Evolutionary conservation across 2,888 invertebrate species (phyloP).

Genomic region (Phortica magna): DNA sequence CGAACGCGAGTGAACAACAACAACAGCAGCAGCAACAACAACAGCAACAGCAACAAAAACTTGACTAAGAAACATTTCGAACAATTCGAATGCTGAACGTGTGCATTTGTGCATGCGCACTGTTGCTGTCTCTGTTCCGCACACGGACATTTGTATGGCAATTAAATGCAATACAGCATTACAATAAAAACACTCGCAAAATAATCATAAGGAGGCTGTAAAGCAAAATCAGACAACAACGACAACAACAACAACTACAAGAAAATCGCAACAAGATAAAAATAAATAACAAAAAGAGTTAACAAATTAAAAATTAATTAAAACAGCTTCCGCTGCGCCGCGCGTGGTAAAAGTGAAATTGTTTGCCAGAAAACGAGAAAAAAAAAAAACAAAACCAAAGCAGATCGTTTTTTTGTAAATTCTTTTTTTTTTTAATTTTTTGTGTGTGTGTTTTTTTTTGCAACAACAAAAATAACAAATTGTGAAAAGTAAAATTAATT

Average conservation of each 20-base stretch:
- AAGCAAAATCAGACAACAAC: constrained; percentile 5
- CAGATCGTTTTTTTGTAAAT: background rate
- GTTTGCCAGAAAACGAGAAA: constrained; percentile 3
- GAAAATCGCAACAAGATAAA: background rate
- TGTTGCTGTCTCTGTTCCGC: background rate
- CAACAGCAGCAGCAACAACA: too few relatives aligned
- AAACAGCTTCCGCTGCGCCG: constrained; percentile 36
- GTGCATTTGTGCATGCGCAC: constrained; percentile 1
- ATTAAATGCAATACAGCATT: constrained; percentile 51
- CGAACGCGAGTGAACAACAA: constrained; percentile 37
- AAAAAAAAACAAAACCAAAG: background rate
- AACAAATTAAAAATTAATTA: constrained; percentile 36
- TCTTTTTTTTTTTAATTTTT: constrained; percentile 24
- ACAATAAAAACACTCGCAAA: background rate
- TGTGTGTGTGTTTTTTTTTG: background rate
- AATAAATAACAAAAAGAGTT: constrained; percentile 47
- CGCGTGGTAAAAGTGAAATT: constrained; percentile 37
- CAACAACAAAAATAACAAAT: background rate
- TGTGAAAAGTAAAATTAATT: constrained; percentile 35
- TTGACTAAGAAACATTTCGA: background rate
- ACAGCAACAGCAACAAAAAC: background rate
- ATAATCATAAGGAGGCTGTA: background rate
- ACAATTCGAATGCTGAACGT: background rate
- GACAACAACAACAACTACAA: constrained; percentile 53
- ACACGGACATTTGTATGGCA: constrained; percentile 39